These are phyloP conservation scores for Conopomorpha cramerella DNA, from an alignment of 1,140 invertebrate genomes.

Conservation along the genomic window DNA sequence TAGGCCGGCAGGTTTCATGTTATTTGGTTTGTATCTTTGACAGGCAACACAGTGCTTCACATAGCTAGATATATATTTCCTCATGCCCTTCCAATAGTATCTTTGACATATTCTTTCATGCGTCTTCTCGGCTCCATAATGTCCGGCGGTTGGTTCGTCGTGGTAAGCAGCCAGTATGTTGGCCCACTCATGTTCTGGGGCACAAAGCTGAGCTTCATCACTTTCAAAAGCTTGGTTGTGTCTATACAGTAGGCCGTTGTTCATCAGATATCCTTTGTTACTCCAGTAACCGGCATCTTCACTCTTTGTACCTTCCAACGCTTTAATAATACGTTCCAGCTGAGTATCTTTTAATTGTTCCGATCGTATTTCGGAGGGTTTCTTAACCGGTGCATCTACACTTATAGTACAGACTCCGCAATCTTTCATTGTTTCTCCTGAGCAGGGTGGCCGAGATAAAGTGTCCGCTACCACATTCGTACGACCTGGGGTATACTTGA, in stretches of 20 bases:
- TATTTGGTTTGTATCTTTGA: slow-evolving; percentile 10
- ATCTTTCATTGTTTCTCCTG: slow-evolving; percentile 7
- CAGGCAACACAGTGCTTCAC: slow-evolving; percentile 6
- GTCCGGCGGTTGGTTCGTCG: not conserved
- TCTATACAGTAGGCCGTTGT: slow-evolving; percentile 1
- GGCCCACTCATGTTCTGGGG: not conserved
- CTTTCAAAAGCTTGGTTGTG: not conserved
- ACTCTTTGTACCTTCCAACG: slow-evolving; percentile 3
- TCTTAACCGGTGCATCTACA: slow-evolving; percentile 3
- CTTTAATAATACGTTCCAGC: slow-evolving; percentile 9
- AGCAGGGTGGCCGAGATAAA: slow-evolving; percentile 5
- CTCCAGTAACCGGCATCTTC: not conserved
- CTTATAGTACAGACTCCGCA: slow-evolving; percentile 4
- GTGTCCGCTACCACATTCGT: no score
- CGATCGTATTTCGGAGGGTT: slow-evolving; percentile 3
- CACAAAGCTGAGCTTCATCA: not conserved
- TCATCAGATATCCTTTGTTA: not conserved
- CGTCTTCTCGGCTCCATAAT: slow-evolving; percentile 10
- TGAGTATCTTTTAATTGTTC: slow-evolving; percentile 9
- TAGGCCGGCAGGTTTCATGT: slow-evolving; percentile 10
- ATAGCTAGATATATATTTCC: no score
- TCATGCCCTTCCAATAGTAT: no score
- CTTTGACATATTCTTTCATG: slow-evolving; percentile 11
- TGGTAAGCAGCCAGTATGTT: no score
- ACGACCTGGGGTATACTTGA: slow-evolving; percentile 12